Base-by-base conservation (phyloP, 2,113 vertebrate species). In the Panthera uncia region DNA sequence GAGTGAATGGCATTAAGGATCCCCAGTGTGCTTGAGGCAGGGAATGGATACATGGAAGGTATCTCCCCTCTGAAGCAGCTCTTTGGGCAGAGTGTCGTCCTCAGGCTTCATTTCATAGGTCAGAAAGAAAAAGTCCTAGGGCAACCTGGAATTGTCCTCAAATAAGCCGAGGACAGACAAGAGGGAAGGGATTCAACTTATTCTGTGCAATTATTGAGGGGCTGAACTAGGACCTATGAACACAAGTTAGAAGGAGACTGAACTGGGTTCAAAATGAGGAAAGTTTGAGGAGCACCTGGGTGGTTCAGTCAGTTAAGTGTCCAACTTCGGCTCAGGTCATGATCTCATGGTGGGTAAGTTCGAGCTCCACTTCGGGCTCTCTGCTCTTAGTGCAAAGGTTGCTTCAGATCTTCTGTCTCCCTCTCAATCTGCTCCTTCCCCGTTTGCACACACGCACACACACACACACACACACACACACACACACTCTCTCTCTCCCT, bases 181-280 rank as follows among this genome's bases (percentile, higher is more conserved):
- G 18, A 33, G 33, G 4, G 25, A n/a, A 36, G 13, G 11, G 27
- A 57, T 14, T 81, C 10, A 48, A 11, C 23, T 73, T 66, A 14
- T 23, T 41, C 27, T 85, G 36, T 85, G 6, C 55, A 27, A 33
- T 4, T 84, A 88, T 48, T 16, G 52, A 82, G 38, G 21, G 63
- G 19, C 10, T 68, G n/a, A 73, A 55, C 52, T 33, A 79, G 55
- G 38, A 74, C 21, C 38, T 41, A 10, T 63, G 55, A 87, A 83
- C 13, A 15, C 7, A 52, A 7, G 21, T 84, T 78, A 79, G 74
- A 61, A 66, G 57, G 57, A 96, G 71, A 66, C 61, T 79, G 29
- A 92, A 87, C 18, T 80, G 25, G 55, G 31, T 65, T 96, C 45
- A 80, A 52, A 92, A 63, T 73, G 21, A 90, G 63, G 36, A 92